These are phyloP conservation scores for Taphrorychus bicolor DNA, from an alignment of 2,888 invertebrate genomes.

Conservation along the genomic window DNA sequence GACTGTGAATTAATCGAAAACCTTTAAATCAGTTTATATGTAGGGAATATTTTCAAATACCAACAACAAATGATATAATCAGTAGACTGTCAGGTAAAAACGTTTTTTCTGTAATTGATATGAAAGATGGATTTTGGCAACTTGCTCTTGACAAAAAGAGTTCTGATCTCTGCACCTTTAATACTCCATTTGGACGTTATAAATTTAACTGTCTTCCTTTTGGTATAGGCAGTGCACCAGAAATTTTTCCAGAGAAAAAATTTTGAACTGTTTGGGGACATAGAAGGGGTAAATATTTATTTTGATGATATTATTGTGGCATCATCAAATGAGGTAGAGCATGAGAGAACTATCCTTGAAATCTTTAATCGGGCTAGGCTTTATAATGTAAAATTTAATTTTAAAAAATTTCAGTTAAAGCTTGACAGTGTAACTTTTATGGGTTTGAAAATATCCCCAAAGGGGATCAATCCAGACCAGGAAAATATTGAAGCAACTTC, in stretches of 20 bases:
- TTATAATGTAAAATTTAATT: neutral
- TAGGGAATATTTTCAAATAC: conserved; percentile 36
- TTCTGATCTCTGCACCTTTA: neutral
- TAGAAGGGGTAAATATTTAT: neutral
- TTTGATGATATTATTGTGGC: neutral
- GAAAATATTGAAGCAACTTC: neutral
- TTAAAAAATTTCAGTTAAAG: neutral
- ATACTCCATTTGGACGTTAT: neutral
- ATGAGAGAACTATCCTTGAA: neutral
- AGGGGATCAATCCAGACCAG: neutral
- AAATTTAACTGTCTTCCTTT: conserved; percentile 6
- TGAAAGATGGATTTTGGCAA: too few relatives aligned
- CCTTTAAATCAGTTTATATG: conserved; percentile 37
- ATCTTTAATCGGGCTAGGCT: neutral
- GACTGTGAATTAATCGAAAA: conserved; percentile 10
- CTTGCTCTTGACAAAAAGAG: too few relatives aligned
- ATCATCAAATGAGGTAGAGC: neutral
- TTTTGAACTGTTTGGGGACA: neutral
- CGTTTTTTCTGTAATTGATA: conserved; percentile 30
- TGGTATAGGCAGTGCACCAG: conserved; percentile 15
- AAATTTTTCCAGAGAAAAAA: conserved; percentile 13
- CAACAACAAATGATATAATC: conserved; percentile 25
- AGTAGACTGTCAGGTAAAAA: conserved; percentile 20
- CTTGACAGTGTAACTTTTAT: neutral
- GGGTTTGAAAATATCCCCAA: neutral